Conservation (phyloP, 2,888 invertebrate genomes). For the Euplagia quadripunctaria region DNA sequence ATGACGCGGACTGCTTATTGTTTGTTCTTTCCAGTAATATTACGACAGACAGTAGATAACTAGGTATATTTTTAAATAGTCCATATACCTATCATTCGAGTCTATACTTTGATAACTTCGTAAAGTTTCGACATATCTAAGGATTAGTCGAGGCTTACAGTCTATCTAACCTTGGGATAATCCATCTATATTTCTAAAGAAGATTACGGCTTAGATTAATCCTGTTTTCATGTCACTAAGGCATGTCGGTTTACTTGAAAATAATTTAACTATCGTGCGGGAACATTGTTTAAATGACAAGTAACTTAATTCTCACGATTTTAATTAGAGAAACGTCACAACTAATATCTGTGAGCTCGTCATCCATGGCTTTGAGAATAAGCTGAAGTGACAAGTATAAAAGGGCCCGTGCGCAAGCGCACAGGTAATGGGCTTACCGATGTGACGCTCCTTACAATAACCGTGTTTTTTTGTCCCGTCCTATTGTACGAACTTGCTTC, state of each 20-base stretch:
- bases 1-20: not conserved
- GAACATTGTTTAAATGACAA: slow-evolving; percentile 34
- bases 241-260: slow-evolving; percentile 14
- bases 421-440: slow-evolving; percentile 78
- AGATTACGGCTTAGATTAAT: slow-evolving; percentile 7
- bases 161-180: not conserved
- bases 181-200: not conserved
- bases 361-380: slow-evolving; percentile 64
- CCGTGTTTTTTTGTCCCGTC: slow-evolving; percentile 69
- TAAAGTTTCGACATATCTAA: not conserved
- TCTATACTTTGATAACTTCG: not conserved
- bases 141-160: not conserved
- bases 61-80: not conserved
- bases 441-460: slow-evolving; percentile 68
- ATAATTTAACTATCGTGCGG: slow-evolving; percentile 23
- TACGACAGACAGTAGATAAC: not conserved
- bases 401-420: slow-evolving; percentile 70
- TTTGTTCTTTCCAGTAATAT: not conserved
- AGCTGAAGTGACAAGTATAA: slow-evolving; percentile 76
- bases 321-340: slow-evolving; percentile 72
- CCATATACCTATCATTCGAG: not conserved
- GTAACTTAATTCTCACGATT: slow-evolving; percentile 59
- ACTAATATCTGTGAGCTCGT: slow-evolving; percentile 63
- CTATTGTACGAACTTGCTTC: slow-evolving; percentile 71
- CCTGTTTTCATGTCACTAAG: slow-evolving; percentile 1